phyloP scores from a whole-genome alignment of 2,888 invertebrate genomes.

The Diogma glabrata region DNA sequence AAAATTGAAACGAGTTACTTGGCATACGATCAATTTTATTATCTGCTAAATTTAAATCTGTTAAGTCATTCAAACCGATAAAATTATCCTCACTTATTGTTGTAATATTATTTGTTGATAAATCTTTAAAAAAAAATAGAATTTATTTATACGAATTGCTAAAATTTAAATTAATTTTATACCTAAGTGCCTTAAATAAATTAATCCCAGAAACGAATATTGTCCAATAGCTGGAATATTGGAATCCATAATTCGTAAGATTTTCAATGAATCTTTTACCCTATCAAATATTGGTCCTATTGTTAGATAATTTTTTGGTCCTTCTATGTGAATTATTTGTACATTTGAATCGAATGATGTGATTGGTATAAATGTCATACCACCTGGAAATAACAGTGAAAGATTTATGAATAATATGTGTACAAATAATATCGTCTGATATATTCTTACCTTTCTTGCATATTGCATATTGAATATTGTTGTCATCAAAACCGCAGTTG shows the following conservation, averaged over 20 bases:
- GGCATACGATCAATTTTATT: slow-evolving; percentile 64
- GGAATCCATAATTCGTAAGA: slow-evolving; percentile 59
- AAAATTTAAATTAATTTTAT: too few species aligned
- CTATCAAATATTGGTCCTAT: slow-evolving; percentile 59
- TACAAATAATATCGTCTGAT: too few species aligned
- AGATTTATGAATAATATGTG: too few species aligned
- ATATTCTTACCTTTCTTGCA: too few species aligned
- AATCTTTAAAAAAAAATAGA: too few species aligned
- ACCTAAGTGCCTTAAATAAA: slow-evolving; percentile 38
- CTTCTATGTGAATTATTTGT: slow-evolving; percentile 53
- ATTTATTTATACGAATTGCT: too few species aligned
- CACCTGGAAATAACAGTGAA: too few species aligned
- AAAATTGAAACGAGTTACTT: slow-evolving; percentile 64
- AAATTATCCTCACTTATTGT: slow-evolving; percentile 60
- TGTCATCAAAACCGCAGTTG: too few species aligned
- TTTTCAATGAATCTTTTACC: slow-evolving; percentile 47
- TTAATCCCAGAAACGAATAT: slow-evolving; percentile 71
- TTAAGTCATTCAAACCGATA: slow-evolving; percentile 60
- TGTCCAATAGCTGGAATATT: slow-evolving; percentile 65
- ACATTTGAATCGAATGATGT: slow-evolving; percentile 49
- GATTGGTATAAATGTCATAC: too few species aligned
- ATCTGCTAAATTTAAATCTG: slow-evolving; percentile 57
- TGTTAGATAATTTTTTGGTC: slow-evolving; percentile 54
- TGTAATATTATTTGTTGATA: slow-evolving; percentile 62
- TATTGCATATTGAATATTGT: too few species aligned